Evolutionary conservation across 1,140 invertebrate genomes (phyloP).

Genomic region (Drosophila malerkotliana): DNA sequence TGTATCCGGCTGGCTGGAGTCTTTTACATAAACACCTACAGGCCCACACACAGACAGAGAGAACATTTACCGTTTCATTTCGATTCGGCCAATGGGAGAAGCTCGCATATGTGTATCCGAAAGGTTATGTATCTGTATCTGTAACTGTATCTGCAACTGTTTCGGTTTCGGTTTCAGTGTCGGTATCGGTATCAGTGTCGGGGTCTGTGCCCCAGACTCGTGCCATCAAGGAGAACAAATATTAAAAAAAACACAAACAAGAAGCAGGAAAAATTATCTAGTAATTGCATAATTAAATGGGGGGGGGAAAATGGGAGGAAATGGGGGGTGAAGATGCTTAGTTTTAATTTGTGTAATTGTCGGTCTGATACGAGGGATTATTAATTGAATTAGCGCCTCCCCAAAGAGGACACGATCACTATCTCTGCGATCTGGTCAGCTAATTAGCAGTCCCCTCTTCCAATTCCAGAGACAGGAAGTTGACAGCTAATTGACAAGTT

Average conservation of each 20-base stretch:
- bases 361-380: constrained; percentile 52
- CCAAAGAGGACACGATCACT: constrained; percentile 28
- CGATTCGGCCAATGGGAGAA: constrained; percentile 52
- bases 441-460: constrained; percentile 36
- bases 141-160: constrained; percentile 20
- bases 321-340: constrained; percentile 18
- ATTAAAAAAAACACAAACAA: constrained; percentile 9
- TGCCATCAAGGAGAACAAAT: constrained; percentile 7
- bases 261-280: constrained; percentile 20
- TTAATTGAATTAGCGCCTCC: constrained; percentile 76
- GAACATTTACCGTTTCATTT: constrained; percentile 6
- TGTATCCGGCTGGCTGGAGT: constrained; percentile 6
- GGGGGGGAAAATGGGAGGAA: not conserved
- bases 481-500: constrained; percentile 54
- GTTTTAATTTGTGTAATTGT: constrained; percentile 54
- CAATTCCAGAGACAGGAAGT: constrained; percentile 39
- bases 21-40: constrained; percentile 64
- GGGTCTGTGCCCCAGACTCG: constrained; percentile 12
- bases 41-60: constrained; percentile 26
- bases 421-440: constrained; percentile 23
- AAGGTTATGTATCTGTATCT: constrained; percentile 27
- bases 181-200: not conserved
- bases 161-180: constrained; percentile 33
- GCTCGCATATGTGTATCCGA: constrained; percentile 51
- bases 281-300: constrained; percentile 54